phyloP scores from a whole-genome alignment of 1,140 invertebrate genomes.

The Eumeta japonica region DNA sequence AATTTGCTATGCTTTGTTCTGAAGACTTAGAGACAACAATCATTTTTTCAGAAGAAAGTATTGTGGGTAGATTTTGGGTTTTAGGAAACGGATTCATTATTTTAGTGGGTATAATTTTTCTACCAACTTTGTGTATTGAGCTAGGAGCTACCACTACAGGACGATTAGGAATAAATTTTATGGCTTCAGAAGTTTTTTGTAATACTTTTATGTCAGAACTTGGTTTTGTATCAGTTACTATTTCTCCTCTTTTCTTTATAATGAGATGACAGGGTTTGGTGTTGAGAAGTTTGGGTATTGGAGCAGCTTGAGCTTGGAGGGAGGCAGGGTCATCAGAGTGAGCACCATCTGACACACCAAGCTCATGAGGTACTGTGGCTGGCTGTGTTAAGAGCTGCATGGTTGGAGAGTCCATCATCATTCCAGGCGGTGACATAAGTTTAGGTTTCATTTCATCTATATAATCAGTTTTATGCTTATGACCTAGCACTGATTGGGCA shows the following conservation, averaged over 20 bases:
- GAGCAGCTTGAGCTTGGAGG: slow-evolving; percentile 23
- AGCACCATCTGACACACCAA: slow-evolving; percentile 29
- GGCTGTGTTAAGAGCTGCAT: slow-evolving; percentile 44
- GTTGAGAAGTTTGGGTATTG: slow-evolving; percentile 23
- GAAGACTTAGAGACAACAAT: slow-evolving; percentile 49
- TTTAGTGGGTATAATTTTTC: slow-evolving; percentile 49
- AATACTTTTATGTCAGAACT: slow-evolving; percentile 47
- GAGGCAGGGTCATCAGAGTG: slow-evolving; percentile 29
- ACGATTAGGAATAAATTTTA: slow-evolving; percentile 46
- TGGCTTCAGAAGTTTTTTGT: slow-evolving; percentile 41
- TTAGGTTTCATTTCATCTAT: slow-evolving; percentile 42
- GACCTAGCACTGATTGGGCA: slow-evolving; percentile 43
- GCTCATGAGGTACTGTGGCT: slow-evolving; percentile 35
- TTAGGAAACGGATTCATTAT: slow-evolving; percentile 40
- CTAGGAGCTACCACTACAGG: slow-evolving; percentile 40
- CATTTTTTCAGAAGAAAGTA: slow-evolving; percentile 46
- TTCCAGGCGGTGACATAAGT: slow-evolving; percentile 31
- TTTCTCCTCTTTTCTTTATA: slow-evolving; percentile 36
- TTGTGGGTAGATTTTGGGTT: slow-evolving; percentile 21
- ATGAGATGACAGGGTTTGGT: slow-evolving; percentile 48
- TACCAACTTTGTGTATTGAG: slow-evolving; percentile 35
- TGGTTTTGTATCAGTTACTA: slow-evolving; percentile 39
- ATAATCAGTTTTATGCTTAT: slow-evolving; percentile 34
- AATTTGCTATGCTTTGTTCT: slow-evolving; percentile 24
- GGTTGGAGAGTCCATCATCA: slow-evolving; percentile 39